Evolutionary conservation across 2,888 invertebrate species (phyloP).

Genomic region (Spodoptera exigua): DNA sequence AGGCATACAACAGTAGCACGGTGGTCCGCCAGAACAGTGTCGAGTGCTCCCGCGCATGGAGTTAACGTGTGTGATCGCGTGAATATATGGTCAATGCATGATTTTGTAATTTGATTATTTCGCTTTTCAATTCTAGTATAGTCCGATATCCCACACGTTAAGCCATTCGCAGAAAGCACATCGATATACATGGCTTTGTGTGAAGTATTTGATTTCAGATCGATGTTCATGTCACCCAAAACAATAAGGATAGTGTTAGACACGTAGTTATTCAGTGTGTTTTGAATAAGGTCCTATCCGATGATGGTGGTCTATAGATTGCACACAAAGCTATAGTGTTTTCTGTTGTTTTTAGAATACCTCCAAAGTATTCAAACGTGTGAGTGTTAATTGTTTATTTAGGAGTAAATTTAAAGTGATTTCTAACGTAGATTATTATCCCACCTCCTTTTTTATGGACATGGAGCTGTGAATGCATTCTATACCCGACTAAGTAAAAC

Average conservation of each 20-base stretch:
- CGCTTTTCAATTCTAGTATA: conserved; percentile 40
- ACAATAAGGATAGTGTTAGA: conserved; percentile 1
- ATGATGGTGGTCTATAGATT: conserved; percentile 42
- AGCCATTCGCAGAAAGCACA: conserved; percentile 26
- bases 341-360: conserved; percentile 3
- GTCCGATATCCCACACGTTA: conserved; percentile 39
- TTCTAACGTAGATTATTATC: background rate
- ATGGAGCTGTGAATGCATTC: no score
- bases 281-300: conserved; percentile 25
- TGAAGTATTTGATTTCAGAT: conserved; percentile 11
- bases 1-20: conserved; percentile 27
- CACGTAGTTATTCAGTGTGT: background rate
- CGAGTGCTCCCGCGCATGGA: conserved; percentile 45
- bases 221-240: conserved; percentile 7
- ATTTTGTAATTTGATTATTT: conserved; percentile 4
- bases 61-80: conserved; percentile 44
- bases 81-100: background rate
- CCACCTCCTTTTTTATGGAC: no score
- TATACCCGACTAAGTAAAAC: no score
- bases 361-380: conserved; percentile 11
- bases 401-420: conserved; percentile 7
- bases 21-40: conserved; percentile 47
- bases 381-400: background rate
- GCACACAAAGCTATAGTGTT: conserved; percentile 35
- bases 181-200: conserved; percentile 11